These are phyloP conservation scores for Heteromurus nitidus DNA, from an alignment of 2,888 invertebrate genomes.

Conservation along the genomic window DNA sequence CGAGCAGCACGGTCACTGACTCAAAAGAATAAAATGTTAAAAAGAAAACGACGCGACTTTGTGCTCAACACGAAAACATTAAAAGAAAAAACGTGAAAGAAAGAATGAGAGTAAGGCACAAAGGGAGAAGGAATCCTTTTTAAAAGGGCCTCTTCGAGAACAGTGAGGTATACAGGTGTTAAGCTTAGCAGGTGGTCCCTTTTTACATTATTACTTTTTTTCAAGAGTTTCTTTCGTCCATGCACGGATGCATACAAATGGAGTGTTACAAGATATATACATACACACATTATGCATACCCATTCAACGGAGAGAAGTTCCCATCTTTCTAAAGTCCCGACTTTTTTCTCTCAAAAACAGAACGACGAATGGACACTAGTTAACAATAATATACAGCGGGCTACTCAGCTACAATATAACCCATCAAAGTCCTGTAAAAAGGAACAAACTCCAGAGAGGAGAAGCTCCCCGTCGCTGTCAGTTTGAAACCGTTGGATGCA, in stretches of 20 bases:
- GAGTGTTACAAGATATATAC: conserved; percentile 19
- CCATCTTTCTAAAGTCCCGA: conserved; percentile 32
- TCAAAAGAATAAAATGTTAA: conserved; percentile 62
- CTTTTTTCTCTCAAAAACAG: conserved; percentile 37
- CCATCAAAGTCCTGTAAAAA: conserved; percentile 13
- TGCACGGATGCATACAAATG: conserved; percentile 46
- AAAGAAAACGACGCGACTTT: conserved; percentile 47
- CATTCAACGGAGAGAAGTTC: background rate
- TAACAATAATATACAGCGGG: conserved; percentile 49
- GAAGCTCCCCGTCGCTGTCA: conserved; percentile 45
- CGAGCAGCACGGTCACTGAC: conserved; percentile 56
- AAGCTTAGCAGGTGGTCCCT: conserved; percentile 71
- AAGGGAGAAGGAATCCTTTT: conserved; percentile 43
- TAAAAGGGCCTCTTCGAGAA: conserved; percentile 31
- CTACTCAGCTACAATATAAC: background rate
- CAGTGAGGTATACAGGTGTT: conserved; percentile 69
- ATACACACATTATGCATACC: background rate
- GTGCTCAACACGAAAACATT: conserved; percentile 18
- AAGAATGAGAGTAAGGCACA: conserved; percentile 55
- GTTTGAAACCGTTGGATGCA: background rate
- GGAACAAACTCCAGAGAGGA: conserved; percentile 25
- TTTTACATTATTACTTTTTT: conserved; percentile 54
- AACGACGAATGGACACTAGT: conserved; percentile 44
- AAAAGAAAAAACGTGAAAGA: conserved; percentile 23
- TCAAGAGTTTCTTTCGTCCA: conserved; percentile 12